phyloP scores from a whole-genome alignment of 2,797 vertebrate genomes.

The Morelia viridis region DNA sequence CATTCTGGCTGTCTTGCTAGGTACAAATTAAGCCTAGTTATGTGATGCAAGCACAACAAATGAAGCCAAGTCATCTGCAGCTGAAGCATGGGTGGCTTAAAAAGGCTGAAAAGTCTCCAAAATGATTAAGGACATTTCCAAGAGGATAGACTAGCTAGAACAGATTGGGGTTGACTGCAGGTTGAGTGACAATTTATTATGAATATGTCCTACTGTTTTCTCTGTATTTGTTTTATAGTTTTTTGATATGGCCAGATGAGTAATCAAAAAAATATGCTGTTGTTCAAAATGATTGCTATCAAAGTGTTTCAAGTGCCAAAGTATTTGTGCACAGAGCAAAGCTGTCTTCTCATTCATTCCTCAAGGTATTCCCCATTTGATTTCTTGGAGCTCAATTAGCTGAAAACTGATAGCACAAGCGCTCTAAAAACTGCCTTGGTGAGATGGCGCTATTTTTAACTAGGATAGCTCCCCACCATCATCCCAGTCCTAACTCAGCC shows the following conservation, averaged over 20 bases:
- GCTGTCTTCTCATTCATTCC: background rate
- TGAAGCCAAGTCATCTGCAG: background rate
- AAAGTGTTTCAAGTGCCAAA: background rate
- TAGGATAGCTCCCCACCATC: fast-evolving
- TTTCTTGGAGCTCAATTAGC: conserved; percentile 29
- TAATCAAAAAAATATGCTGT: background rate
- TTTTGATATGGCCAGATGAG: background rate
- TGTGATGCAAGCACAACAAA: background rate
- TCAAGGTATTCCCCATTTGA: conserved; percentile 34
- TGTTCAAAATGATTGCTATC: background rate
- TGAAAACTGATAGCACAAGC: conserved; percentile 59
- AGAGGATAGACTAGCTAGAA: background rate
- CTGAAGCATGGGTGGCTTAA: background rate
- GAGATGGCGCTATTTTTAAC: conserved; percentile 30
- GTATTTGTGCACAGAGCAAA: background rate
- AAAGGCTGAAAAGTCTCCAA: background rate
- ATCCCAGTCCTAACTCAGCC: background rate
- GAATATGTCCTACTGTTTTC: background rate
- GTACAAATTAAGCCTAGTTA: background rate
- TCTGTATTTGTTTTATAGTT: background rate
- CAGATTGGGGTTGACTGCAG: background rate
- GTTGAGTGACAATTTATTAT: background rate
- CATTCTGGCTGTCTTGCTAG: background rate
- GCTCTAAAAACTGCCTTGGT: conserved; percentile 56
- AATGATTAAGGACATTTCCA: background rate